phyloP scores from a whole-genome alignment of 2,797 vertebrate genomes.

The Lemur catta region DNA sequence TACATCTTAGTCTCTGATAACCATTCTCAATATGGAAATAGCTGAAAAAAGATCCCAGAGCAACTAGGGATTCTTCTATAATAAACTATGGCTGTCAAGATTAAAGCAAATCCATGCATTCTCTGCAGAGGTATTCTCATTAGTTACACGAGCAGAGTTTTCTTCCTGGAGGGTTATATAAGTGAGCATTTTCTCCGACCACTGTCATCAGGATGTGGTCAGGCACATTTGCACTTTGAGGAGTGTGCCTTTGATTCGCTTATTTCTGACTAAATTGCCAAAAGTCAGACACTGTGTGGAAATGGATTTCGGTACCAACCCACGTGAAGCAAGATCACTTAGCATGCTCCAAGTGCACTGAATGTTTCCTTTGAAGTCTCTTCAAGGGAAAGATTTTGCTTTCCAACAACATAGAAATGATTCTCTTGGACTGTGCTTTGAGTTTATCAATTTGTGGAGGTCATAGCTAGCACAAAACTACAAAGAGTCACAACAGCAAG shows the following conservation, averaged over 20 bases:
- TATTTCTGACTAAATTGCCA: slow-evolving; percentile 53
- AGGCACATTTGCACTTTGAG: not conserved
- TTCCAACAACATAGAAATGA: not conserved
- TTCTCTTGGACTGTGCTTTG: slow-evolving; percentile 18
- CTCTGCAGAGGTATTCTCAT: slow-evolving; percentile 15
- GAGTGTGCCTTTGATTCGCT: not conserved
- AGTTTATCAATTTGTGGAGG: slow-evolving; percentile 45
- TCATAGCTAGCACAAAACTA: not conserved
- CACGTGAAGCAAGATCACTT: slow-evolving; percentile 46
- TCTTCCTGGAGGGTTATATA: slow-evolving; percentile 11
- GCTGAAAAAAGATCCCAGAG: not conserved
- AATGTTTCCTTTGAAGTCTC: slow-evolving; percentile 71
- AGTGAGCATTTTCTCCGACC: slow-evolving; percentile 22
- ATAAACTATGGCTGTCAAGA: not conserved
- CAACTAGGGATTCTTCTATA: not conserved
- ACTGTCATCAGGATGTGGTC: not conserved
- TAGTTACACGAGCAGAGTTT: not conserved
- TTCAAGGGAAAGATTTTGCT: slow-evolving; percentile 57
- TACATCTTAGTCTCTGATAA: not conserved
- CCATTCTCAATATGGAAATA: not conserved
- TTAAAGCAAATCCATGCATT: slow-evolving; percentile 8
- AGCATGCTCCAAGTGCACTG: slow-evolving; percentile 35
- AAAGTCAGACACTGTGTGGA: slow-evolving; percentile 8
- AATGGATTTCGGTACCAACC: slow-evolving; percentile 44
- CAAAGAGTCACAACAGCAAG: slow-evolving; percentile 28